These are phyloP conservation scores for Cerceris ruficornis DNA, from an alignment of 2,888 invertebrate genomes.

Conservation along the genomic window DNA sequence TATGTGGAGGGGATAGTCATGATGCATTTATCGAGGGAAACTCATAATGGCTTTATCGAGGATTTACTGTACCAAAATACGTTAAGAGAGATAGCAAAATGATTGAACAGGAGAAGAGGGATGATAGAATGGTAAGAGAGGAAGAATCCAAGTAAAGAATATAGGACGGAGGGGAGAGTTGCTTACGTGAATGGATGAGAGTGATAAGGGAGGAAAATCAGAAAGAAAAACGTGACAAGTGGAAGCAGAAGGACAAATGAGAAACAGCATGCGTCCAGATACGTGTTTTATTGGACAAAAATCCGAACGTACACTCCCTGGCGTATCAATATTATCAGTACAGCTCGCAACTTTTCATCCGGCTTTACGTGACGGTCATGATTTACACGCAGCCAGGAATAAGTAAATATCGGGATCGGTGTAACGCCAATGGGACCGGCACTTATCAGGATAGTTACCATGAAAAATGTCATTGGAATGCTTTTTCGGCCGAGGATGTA, in stretches of 20 bases:
- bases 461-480: constrained; percentile 37
- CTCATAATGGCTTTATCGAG: too few species aligned
- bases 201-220: neutral
- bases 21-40: too few species aligned
- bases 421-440: constrained; percentile 2
- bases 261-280: constrained; percentile 1
- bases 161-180: too few species aligned
- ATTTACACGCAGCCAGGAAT: constrained; percentile 36
- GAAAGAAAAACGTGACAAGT: neutral
- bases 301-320: constrained; percentile 17
- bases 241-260: too few species aligned
- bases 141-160: too few species aligned
- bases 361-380: constrained; percentile 27
- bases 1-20: too few species aligned
- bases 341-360: constrained; percentile 50
- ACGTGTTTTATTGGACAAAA: constrained; percentile 28
- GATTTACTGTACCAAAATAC: too few species aligned
- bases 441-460: constrained; percentile 37
- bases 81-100: too few species aligned
- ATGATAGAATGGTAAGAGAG: too few species aligned
- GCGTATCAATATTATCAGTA: constrained; percentile 45
- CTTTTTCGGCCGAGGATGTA: constrained; percentile 15
- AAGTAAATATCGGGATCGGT: constrained; percentile 33
- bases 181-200: too few species aligned
- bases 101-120: too few species aligned